phyloP scores from a whole-genome alignment of 37 sponge, comb jelly and placozoan genomes.

The Diacarnus erythraeanus region DNA sequence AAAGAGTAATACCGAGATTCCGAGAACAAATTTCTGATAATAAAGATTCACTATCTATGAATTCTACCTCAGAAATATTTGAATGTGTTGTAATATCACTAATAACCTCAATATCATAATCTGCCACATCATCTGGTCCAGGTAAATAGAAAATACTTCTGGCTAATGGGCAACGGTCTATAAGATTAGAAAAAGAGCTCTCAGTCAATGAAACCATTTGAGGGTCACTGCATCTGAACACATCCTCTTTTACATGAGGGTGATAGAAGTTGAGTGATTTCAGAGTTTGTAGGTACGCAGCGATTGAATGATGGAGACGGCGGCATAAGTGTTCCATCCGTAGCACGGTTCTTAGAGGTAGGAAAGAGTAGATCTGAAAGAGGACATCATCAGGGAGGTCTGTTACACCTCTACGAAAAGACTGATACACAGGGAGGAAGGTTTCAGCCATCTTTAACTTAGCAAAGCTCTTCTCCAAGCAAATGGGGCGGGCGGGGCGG shows the following conservation, averaged over 20 bases:
- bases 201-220: not conserved
- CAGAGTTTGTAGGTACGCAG: conserved; percentile 6
- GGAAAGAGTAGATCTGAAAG: conserved; percentile 18
- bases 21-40: not conserved
- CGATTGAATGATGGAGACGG: not conserved
- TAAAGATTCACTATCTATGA: not conserved
- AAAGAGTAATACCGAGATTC: not conserved
- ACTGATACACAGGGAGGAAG: no score
- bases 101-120: not conserved
- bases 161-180: not conserved
- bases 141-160: not conserved
- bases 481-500: no score
- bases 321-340: conserved; percentile 19
- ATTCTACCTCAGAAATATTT: not conserved
- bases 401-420: no score
- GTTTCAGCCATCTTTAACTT: no score
- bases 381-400: conserved; percentile 17
- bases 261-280: conserved; percentile 21
- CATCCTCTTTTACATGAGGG: not conserved
- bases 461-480: no score
- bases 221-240: not conserved
- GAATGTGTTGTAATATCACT: not conserved
- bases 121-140: not conserved
- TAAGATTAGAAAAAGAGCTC: not conserved
- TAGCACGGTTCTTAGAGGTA: conserved; percentile 19